These are phyloP conservation scores for Plagiodera versicolora DNA, from an alignment of 2,888 invertebrate genomes.

Conservation along the genomic window DNA sequence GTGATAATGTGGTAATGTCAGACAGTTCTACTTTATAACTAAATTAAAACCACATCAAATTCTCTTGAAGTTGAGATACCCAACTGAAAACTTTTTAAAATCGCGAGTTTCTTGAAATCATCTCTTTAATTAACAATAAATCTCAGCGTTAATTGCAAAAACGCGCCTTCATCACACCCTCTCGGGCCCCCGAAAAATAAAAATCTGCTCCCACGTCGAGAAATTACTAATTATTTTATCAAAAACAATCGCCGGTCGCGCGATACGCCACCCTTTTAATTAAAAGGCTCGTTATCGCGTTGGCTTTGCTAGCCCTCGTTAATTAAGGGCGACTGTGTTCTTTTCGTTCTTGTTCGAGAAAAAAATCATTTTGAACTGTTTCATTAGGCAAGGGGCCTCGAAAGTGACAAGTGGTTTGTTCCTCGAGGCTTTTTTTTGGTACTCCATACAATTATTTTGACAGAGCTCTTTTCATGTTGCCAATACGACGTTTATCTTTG, in stretches of 20 bases:
- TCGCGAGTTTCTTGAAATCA: not conserved
- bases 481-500: too few species aligned
- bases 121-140: not conserved
- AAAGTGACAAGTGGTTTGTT: not conserved
- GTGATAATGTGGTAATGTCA: too few species aligned
- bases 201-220: slow-evolving; percentile 5
- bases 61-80: too few species aligned
- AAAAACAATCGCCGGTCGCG: slow-evolving; percentile 12
- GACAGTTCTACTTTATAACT: too few species aligned
- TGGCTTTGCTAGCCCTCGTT: not conserved
- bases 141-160: not conserved
- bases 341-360: not conserved
- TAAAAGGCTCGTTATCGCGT: slow-evolving; percentile 21
- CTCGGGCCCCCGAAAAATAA: not conserved
- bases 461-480: too few species aligned
- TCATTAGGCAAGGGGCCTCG: not conserved
- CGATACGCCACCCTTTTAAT: slow-evolving; percentile 15
- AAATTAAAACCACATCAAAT: too few species aligned
- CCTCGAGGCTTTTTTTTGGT: too few species aligned
- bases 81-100: too few species aligned
- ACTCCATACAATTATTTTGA: too few species aligned
- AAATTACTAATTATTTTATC: slow-evolving; percentile 19
- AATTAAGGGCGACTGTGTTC: not conserved
- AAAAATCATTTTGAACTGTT: not conserved
- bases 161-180: not conserved